A percentile compares a stretch with the other conserved stretches of the same genome.
These are phyloP conservation scores for Myiothlypis coronata DNA, from an alignment of 2,797 vertebrate genomes.

Conservation along the genomic window DNA sequence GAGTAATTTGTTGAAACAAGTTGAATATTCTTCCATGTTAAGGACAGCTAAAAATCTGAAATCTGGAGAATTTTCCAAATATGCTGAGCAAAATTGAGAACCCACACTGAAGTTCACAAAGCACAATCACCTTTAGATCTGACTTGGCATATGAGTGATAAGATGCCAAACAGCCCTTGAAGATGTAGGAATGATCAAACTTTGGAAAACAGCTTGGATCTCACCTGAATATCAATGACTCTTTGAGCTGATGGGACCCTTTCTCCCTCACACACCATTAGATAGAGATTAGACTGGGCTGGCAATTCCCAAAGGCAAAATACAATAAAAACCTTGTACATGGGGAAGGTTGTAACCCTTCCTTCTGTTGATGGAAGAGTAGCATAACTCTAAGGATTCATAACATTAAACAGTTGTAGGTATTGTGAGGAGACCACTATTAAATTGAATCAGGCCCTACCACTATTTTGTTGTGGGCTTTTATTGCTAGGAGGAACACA, in stretches of 20 bases:
- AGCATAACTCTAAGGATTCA: conserved; percentile 60
- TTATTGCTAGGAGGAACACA: conserved; percentile 27
- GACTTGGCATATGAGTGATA: neutral
- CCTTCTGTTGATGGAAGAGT: conserved; percentile 50
- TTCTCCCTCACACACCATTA: conserved; percentile 41
- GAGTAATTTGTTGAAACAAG: neutral
- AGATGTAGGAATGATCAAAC: conserved; percentile 33
- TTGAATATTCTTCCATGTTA: neutral
- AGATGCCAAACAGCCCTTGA: neutral
- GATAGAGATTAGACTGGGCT: conserved; percentile 32
- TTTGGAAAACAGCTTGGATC: conserved; percentile 45
- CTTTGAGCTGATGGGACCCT: conserved; percentile 49
- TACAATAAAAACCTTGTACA: conserved; percentile 60
- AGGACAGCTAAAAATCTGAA: neutral
- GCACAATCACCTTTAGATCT: neutral
- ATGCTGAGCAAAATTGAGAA: neutral
- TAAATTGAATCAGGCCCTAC: conserved; percentile 47
- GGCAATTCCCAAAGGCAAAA: conserved; percentile 62
- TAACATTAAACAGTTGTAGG: conserved; percentile 53
- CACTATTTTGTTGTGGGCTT: conserved; percentile 26
- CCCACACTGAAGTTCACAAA: neutral
- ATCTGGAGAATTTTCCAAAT: neutral
- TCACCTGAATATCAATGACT: conserved; percentile 53
- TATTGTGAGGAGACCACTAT: conserved; percentile 43
- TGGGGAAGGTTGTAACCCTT: conserved; percentile 55